phyloP scores from a whole-genome alignment of 2,888 invertebrate genomes.

The Synanthedon formicaeformis region DNA sequence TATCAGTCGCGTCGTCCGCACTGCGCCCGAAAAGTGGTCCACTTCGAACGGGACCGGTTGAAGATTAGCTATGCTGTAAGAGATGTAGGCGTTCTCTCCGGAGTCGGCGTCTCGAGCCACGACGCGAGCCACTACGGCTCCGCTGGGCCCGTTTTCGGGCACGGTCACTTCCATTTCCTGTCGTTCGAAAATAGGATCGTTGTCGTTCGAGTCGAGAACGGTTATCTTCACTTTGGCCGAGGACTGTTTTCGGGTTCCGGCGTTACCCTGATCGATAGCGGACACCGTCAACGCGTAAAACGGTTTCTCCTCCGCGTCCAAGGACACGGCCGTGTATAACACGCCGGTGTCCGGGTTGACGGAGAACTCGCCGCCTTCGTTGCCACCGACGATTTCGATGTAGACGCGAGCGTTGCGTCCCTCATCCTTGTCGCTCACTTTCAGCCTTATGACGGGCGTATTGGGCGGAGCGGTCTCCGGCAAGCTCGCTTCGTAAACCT shows the following conservation, averaged over 20 bases:
- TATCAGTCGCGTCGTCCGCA: constrained; percentile 84
- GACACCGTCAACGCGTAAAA: constrained; percentile 90
- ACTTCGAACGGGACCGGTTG: constrained; percentile 95
- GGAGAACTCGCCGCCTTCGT: constrained; percentile 88
- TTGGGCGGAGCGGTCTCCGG: constrained; percentile 90
- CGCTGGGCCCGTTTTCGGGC: constrained; percentile 89
- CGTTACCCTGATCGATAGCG: constrained; percentile 88
- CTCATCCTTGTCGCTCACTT: constrained; percentile 87
- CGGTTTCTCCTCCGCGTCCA: constrained; percentile 88
- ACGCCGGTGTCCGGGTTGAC: constrained; percentile 91
- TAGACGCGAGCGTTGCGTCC: constrained; percentile 87
- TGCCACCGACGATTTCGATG: constrained; percentile 91
- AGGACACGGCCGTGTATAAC: constrained; percentile 81
- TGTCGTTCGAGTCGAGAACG: constrained; percentile 93
- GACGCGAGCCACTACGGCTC: constrained; percentile 86
- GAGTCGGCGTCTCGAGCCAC: constrained; percentile 90
- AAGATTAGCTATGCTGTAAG: constrained; percentile 92
- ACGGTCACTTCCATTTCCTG: constrained; percentile 78
- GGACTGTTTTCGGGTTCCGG: constrained; percentile 85
- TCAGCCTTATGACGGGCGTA: constrained; percentile 88
- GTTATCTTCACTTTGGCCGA: constrained; percentile 92
- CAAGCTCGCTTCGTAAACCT: constrained; percentile 88
- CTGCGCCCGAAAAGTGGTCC: constrained; percentile 91
- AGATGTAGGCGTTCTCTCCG: constrained; percentile 95
- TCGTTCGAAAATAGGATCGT: constrained; percentile 88